Evolutionary conservation across 1,140 invertebrate genomes (phyloP), one percentile per base, ranked within the genome.

Genomic region (Drosophila nigromelanica): DNA sequence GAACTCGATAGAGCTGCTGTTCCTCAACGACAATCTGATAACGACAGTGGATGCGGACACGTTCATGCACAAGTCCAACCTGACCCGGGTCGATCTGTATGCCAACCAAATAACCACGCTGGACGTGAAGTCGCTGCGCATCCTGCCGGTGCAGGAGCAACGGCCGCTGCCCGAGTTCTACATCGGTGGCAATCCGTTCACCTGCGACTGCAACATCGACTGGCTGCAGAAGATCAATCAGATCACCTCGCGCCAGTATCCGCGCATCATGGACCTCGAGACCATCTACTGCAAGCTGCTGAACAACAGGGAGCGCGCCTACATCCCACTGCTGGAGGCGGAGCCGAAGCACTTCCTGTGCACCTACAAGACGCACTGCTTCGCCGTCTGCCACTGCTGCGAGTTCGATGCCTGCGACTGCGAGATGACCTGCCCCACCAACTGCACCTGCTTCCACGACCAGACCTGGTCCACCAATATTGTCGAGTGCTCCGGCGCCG

Each of bases 341-440:
- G 95, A 96, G 90, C 94, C 96, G 2, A 97, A 96, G 59, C 97
- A 98, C 92, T 98, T 98, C 92, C 93, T 98, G 50, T 98, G 97
- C 93, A 95, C 95, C 48, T 98, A 98, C 92, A 96, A 97, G 92
- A 96, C 96, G 7, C 97, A 98, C 87, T 98, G 97, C 93, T 98
- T 98, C 91, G 95, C 97, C 4, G 93, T 98, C 42, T 98, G 97
- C 86, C 97, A 98, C 90, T 98, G 97, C 93, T 98, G 97, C 92
- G 97, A 98, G 92, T 98, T 98, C 92, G 97, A 98, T 91, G 97
- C 97, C 52, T 98, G 97, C 93, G 97, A 98, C 93, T 98, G 97
- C 93, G 96, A 98, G 94, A 98, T 98, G 97, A 98, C 96, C 52
- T 98, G 97, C 91, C 97, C 97, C 12, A 95, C 95, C 45, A 98